phyloP scores from a whole-genome alignment of 2,113 vertebrate species.

The Cynopterus brachyotis region DNA sequence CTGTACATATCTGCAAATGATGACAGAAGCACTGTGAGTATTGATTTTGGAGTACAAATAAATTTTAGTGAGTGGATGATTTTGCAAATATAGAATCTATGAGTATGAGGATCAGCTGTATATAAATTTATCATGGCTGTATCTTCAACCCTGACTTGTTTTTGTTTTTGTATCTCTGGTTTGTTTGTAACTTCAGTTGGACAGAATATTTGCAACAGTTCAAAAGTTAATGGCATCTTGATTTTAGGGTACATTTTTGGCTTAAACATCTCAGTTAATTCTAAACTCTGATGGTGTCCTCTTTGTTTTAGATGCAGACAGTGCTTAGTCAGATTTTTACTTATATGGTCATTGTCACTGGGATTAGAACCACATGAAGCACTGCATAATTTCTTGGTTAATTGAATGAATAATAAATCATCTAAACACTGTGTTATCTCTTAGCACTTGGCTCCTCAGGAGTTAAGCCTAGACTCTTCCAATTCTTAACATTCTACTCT shows the following conservation, averaged over 20 bases:
- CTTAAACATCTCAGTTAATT: slow-evolving; percentile 24
- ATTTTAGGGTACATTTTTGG: not conserved
- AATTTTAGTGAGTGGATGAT: not conserved
- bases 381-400: not conserved
- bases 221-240: not conserved
- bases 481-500: slow-evolving; percentile 27
- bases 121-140: not conserved
- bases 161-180: not conserved
- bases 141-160: not conserved
- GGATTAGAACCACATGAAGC: not conserved
- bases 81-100: not conserved
- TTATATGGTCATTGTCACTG: not conserved
- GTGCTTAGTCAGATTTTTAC: slow-evolving; percentile 34
- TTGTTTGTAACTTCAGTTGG: not conserved
- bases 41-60: not conserved
- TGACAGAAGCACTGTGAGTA: not conserved
- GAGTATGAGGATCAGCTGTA: not conserved
- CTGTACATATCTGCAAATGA: not conserved
- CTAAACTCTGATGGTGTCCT: not conserved
- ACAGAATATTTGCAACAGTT: not conserved
- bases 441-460: not conserved
- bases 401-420: slow-evolving; percentile 31
- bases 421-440: not conserved
- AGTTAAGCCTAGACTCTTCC: not conserved
- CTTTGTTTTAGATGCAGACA: slow-evolving; percentile 10